Evolutionary conservation across 2,888 invertebrate species (phyloP), one percentile per base, ranked within the genome.

Genomic region (Acronicta alni): DNA sequence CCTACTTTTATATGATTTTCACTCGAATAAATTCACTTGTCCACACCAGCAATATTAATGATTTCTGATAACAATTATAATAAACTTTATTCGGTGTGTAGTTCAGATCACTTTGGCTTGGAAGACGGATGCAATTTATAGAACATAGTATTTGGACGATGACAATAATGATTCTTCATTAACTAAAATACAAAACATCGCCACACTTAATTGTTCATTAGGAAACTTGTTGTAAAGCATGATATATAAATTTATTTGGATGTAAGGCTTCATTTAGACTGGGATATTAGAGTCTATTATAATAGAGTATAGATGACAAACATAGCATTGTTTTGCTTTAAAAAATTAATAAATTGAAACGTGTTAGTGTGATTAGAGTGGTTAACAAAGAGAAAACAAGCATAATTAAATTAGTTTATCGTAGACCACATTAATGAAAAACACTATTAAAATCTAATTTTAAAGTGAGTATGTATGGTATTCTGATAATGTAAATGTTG

Each of bases 1-100:
- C 75, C 61, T 61, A 67, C 46, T 57, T 67, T 57, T 20, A 16
- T 39, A 23, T 52, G 18, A 49, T 54, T 48, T 73, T 52, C 10
- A 57, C 39, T 51, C 15, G 20, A 57, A 39, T 26, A 47, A 37
- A 52, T 46, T 44, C 6, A 41, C 38, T 38, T 30, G 37, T 23
- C 6, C 17, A 17, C 35, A 51, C 45, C 42, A 63, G 52, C 51
- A 57, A 45, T 49, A 42, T 56, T 41, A 18, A 58, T 56, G 14
- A 18, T 35, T 42, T 51, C 45, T 47, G 48, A 49, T 45, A 38
- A 17, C 23, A 35, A 48, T 39, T 30, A n/a, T n/a, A 42, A 44
- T 53, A 49, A 32, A 20, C 8, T 32, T 67, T 38, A 49, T 56
- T 46, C 20, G 9, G 26, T 30, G 10, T 46, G 16, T 60, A 39